phyloP scores from a whole-genome alignment of 2,888 invertebrate genomes.

The Pyrrhia umbra region DNA sequence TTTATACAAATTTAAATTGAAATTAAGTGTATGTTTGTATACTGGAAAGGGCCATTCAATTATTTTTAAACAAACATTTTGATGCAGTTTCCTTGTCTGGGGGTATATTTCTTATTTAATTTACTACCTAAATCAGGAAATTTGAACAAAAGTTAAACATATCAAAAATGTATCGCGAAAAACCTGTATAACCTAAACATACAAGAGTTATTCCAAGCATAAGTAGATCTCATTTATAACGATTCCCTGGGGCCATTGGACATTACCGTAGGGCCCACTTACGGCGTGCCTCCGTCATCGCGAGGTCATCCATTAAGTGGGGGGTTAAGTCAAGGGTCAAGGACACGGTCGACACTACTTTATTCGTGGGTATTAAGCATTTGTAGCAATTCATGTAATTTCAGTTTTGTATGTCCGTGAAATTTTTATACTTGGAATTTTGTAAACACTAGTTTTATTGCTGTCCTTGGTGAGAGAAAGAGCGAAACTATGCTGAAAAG shows the following conservation, averaged over 20 bases:
- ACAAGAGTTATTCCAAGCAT: background rate
- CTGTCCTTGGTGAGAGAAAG: background rate
- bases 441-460: conserved; percentile 9
- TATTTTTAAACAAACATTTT: too few relatives aligned
- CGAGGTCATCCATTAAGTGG: conserved; percentile 42
- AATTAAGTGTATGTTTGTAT: too few relatives aligned
- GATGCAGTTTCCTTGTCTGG: too few relatives aligned
- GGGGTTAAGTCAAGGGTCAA: conserved; percentile 56
- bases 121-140: too few relatives aligned
- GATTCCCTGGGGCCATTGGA: conserved; percentile 27
- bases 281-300: conserved; percentile 46
- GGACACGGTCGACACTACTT: conserved; percentile 52
- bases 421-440: conserved; percentile 21
- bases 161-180: too few relatives aligned
- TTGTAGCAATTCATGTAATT: conserved; percentile 49
- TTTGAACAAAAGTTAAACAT: background rate
- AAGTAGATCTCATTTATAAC: conserved; percentile 21
- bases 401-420: conserved; percentile 22
- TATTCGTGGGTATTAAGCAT: conserved; percentile 40
- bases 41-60: too few relatives aligned
- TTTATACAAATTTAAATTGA: too few relatives aligned
- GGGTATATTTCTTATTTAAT: too few relatives aligned
- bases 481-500: background rate
- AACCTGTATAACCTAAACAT: background rate
- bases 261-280: conserved; percentile 41